Conservation (phyloP, 1,140 invertebrate genomes). For the Macrotrachela quadricornifera region DNA sequence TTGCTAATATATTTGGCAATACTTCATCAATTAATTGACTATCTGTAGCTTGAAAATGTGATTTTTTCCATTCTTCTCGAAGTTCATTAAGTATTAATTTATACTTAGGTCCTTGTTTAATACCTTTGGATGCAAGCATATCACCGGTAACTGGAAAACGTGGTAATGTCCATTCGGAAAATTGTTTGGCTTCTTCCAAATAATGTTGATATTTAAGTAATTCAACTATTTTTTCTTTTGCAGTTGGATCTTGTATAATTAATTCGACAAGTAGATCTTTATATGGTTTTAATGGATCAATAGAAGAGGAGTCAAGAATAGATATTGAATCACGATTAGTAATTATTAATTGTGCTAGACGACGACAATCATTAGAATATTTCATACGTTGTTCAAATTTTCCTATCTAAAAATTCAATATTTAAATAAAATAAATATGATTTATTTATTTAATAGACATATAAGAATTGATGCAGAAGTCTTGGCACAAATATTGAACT, state of each 20-base stretch:
- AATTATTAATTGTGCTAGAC: constrained; percentile 56
- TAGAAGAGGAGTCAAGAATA: constrained; percentile 10
- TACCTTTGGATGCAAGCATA: constrained; percentile 41
- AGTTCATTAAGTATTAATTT: too few species aligned
- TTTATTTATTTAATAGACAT: too few species aligned
- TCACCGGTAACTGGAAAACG: constrained; percentile 57
- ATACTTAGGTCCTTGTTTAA: constrained; percentile 25
- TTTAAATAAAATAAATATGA: too few species aligned
- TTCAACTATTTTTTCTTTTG: constrained; percentile 43
- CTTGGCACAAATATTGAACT: too few species aligned
- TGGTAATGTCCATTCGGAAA: constrained; percentile 49
- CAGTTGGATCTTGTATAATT: constrained; percentile 37
- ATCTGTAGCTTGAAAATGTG: too few species aligned
- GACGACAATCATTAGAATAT: constrained; percentile 60
- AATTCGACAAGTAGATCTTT: constrained; percentile 38
- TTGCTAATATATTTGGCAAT: too few species aligned
- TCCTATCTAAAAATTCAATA: constrained; percentile 37
- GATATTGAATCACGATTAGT: constrained; percentile 35
- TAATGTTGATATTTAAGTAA: constrained; percentile 59
- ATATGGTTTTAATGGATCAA: constrained; percentile 9
- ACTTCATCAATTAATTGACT: too few species aligned
- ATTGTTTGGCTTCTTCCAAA: constrained; percentile 39
- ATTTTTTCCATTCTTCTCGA: too few species aligned
- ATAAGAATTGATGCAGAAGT: too few species aligned
- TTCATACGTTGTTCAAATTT: constrained; percentile 52